Evolutionary conservation across 2,113 vertebrate species (phyloP).

Genomic region (Ageneiosus marmoratus): DNA sequence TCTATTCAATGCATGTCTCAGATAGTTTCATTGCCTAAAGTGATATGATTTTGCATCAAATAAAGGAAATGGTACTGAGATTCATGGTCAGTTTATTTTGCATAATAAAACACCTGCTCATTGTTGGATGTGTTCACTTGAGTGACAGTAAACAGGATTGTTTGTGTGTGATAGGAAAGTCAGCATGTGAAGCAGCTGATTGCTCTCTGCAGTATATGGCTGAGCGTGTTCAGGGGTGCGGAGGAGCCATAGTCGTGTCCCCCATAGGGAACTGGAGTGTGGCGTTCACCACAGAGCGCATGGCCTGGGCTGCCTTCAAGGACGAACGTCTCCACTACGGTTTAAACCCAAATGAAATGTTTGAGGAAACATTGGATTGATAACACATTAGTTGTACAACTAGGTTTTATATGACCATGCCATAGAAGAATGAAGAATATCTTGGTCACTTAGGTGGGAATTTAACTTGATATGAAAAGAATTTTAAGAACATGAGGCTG

Average conservation of each 20-base stretch:
- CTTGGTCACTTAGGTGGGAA: not conserved
- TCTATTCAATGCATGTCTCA: not conserved
- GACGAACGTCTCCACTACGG: conserved; percentile 65
- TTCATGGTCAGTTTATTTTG: conserved; percentile 18
- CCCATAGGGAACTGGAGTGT: conserved; percentile 69
- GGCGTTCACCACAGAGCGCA: conserved; percentile 69
- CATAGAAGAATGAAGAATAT: not conserved
- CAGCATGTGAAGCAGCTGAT: conserved; percentile 52
- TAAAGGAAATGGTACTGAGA: conserved; percentile 6
- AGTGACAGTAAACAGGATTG: not conserved
- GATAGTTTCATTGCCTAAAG: not conserved
- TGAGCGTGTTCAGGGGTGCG: conserved; percentile 68
- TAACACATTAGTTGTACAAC: not conserved
- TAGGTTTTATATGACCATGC: not conserved
- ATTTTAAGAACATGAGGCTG: not conserved
- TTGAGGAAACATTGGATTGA: conserved; percentile 45
- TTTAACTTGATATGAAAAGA: not conserved
- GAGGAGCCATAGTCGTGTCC: conserved; percentile 68
- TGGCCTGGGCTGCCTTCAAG: conserved; percentile 67
- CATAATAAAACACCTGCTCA: not conserved
- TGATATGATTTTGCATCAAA: not conserved
- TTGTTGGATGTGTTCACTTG: conserved; percentile 19
- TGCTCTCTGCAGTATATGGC: conserved; percentile 68
- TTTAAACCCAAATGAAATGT: conserved; percentile 63
- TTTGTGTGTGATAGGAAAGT: conserved; percentile 59